These are phyloP conservation scores for Tetragonula carbonaria DNA, from an alignment of 2,888 invertebrate species.

Conservation along the genomic window DNA sequence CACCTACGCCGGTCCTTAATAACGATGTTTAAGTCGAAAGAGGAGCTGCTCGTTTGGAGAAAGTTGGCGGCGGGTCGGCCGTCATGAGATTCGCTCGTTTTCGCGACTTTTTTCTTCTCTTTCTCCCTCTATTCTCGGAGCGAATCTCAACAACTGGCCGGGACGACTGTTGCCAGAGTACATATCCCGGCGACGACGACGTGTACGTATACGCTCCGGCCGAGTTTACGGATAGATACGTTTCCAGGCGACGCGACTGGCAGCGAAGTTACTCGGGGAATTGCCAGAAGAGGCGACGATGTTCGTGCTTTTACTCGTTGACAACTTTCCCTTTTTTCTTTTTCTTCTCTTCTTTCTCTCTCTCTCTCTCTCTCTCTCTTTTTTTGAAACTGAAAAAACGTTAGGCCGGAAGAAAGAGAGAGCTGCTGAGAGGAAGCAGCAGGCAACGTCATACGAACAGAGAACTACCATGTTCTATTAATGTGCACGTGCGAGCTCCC, in stretches of 20 bases:
- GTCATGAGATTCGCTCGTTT: constrained; percentile 67
- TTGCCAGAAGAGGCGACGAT: constrained; percentile 68
- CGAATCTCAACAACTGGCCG: constrained; percentile 60
- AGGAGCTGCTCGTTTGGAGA: constrained; percentile 51
- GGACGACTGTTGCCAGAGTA: constrained; percentile 58
- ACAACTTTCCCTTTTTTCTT: constrained; percentile 64
- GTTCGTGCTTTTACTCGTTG: constrained; percentile 71
- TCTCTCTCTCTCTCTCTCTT: too few relatives aligned
- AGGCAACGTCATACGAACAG: constrained; percentile 47
- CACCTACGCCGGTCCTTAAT: constrained; percentile 39
- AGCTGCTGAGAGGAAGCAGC: constrained; percentile 4
- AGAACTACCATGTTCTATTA: constrained; percentile 74
- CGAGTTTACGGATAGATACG: constrained; percentile 78
- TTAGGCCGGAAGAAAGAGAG: constrained; percentile 26
- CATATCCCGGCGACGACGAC: constrained; percentile 51
- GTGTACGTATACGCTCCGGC: constrained; percentile 60
- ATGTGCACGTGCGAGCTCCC: constrained; percentile 74
- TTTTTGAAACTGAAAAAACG: constrained; percentile 58
- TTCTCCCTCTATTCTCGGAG: not conserved
- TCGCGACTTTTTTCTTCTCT: constrained; percentile 41
- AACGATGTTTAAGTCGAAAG: constrained; percentile 57
- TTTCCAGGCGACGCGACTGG: constrained; percentile 72
- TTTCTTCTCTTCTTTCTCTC: too few relatives aligned
- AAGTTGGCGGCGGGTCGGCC: constrained; percentile 58
- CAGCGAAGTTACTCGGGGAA: constrained; percentile 74